Conservation (phyloP, 1,140 invertebrate species). For the Drosophila lowei region DNA sequence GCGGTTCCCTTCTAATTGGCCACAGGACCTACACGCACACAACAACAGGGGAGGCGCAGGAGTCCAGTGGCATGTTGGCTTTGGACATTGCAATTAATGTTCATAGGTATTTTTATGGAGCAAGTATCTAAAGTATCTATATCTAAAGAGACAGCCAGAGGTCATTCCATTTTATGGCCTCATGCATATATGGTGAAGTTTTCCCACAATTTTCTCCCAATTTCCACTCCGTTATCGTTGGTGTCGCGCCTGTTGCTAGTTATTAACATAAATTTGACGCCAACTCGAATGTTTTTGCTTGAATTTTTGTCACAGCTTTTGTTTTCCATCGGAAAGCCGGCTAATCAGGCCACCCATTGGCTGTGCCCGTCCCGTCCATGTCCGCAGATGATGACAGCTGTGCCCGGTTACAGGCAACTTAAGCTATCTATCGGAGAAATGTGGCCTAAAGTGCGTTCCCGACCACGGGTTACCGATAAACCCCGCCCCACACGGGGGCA, state of each 20-base stretch:
- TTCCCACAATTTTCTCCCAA: slow-evolving; percentile 14
- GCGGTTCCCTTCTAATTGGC: slow-evolving; percentile 39
- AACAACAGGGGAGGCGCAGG: too few relatives aligned
- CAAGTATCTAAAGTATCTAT: slow-evolving; percentile 21
- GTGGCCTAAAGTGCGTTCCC: slow-evolving; percentile 26
- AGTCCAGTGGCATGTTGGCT: background rate
- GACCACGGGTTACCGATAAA: slow-evolving; percentile 6
- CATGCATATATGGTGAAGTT: slow-evolving; percentile 20
- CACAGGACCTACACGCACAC: slow-evolving; percentile 7
- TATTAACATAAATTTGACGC: slow-evolving; percentile 67
- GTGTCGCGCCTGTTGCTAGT: slow-evolving; percentile 40
- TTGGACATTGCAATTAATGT: slow-evolving; percentile 42
- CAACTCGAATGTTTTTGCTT: slow-evolving; percentile 57
- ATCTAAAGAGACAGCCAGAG: background rate
- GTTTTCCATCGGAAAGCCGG: background rate
- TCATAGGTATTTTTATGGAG: slow-evolving; percentile 37
- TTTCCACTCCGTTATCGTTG: slow-evolving; percentile 23
- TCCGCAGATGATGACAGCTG: slow-evolving; percentile 62
- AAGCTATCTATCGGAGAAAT: slow-evolving; percentile 63
- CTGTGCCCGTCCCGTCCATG: background rate
- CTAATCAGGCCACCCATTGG: slow-evolving; percentile 57
- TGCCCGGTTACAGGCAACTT: slow-evolving; percentile 64
- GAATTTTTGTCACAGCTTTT: slow-evolving; percentile 25
- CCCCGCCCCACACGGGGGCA: background rate
- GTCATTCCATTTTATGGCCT: slow-evolving; percentile 46